Base-by-base conservation (phyloP, 1,140 invertebrate species). In the Drosophila ambigua region DNA sequence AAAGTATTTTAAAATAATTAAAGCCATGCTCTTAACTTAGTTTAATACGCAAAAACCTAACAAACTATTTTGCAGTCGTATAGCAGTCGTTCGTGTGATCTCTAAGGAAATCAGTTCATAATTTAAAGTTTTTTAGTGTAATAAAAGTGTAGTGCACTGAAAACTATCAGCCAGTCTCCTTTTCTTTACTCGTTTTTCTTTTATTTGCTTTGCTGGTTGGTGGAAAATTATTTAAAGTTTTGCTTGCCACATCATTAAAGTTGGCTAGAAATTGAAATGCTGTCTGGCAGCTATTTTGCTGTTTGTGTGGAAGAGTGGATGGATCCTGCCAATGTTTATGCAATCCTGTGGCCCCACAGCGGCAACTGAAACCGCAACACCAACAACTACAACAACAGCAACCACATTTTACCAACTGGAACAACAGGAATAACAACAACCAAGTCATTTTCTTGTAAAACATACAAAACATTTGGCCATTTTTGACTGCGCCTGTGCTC, bases 321-420 rank as follows among this genome's bases (percentile, higher is more conserved):
- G 57, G 53, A 60, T 77, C 57, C 64, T 67, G 52, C 45, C 53
- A 64, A 71, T 79, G 72, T 69, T 77, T 81, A 64, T 65, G 63
- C 60, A 82, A 58, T 66, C 45, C 31, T 54, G 28, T 61, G 69
- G 61, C 43, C 72, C 35, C 49, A 65, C 59, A 74, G 63, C 61
- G 43, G 23, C 71, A 15, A 16, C n/a, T 26, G 31, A 9, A 53
- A 53, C 51, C 51, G 31, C 51, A 53, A 43, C 31, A 35, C n/a
- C 48, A 43, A 26, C 35, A 28, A 16, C 54, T 11, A 49, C 28
- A 52, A 31, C 23, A 44, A 24, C 58, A 60, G 5, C 28, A 44
- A 44, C 23, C 53, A 20, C 20, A 49, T 15, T 49, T 39, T 39
- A 39, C 11, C 35, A 39, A 39, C 26, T 13, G 24, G 24, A 51